phyloP scores from a whole-genome alignment of 2,113 vertebrate genomes.

The Gallinago paraguaiae region DNA sequence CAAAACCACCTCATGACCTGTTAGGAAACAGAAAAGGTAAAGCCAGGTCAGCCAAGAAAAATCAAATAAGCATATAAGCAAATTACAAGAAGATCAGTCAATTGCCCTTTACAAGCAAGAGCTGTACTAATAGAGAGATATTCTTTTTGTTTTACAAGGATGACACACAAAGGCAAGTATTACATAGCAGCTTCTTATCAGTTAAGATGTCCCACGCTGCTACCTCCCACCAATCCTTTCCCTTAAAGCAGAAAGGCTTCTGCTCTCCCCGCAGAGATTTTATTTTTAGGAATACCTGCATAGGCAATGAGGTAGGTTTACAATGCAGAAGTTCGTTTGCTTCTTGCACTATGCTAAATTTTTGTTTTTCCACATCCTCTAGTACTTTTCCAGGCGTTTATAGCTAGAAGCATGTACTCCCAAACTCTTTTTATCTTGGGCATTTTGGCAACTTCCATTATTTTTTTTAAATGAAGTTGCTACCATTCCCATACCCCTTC shows the following conservation, averaged over 20 bases:
- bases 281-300: neutral
- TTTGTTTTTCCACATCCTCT: neutral
- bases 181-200: neutral
- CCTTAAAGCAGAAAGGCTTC: neutral
- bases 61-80: neutral
- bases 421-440: neutral
- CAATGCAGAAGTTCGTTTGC: neutral
- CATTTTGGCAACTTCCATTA: neutral
- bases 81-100: neutral
- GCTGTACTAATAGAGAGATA: neutral
- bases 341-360: neutral
- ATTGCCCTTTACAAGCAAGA: neutral
- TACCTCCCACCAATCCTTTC: neutral
- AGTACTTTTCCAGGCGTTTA: neutral
- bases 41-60: neutral
- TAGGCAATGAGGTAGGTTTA: neutral
- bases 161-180: neutral
- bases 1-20: constrained; percentile 99
- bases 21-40: neutral
- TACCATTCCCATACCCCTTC: neutral
- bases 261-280: neutral
- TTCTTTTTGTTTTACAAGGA: neutral
- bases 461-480: neutral
- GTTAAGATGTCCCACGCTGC: neutral
- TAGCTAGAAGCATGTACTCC: neutral